These are phyloP conservation scores for Cheilosia urbana DNA, from an alignment of 2,888 invertebrate species.

Conservation along the genomic window DNA sequence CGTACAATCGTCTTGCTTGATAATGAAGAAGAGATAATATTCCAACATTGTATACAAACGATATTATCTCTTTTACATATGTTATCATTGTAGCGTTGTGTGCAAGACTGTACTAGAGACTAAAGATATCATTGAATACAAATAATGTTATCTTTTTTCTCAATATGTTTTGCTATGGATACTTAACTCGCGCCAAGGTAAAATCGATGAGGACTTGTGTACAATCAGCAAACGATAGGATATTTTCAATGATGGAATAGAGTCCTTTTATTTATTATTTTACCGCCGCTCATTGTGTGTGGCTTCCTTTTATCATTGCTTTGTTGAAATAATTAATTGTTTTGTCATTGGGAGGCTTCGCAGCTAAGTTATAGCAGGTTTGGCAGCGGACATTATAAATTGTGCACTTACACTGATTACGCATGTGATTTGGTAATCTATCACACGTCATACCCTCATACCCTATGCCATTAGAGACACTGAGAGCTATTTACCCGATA, in stretches of 20 bases:
- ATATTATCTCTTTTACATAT: too few species aligned
- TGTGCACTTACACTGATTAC: conserved; percentile 50
- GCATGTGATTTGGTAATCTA: conserved; percentile 44
- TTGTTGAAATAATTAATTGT: conserved; percentile 42
- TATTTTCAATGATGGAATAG: conserved; percentile 39
- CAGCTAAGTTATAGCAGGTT: not conserved
- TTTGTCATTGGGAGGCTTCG: not conserved
- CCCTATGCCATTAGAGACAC: conserved; percentile 27
- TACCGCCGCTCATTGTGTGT: conserved; percentile 2
- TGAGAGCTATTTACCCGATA: conserved; percentile 1
- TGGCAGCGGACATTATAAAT: conserved; percentile 17
- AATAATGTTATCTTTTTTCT: too few species aligned
- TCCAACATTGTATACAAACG: too few species aligned
- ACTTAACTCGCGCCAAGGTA: not conserved
- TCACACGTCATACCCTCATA: too few species aligned
- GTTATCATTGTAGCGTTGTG: too few species aligned
- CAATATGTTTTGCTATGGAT: too few species aligned
- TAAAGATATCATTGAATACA: too few species aligned
- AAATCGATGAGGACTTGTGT: conserved; percentile 38
- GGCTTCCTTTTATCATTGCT: conserved; percentile 21
- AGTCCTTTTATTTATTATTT: conserved; percentile 45
- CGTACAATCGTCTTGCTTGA: too few species aligned
- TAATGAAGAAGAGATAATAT: too few species aligned
- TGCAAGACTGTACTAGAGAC: too few species aligned
- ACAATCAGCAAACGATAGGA: not conserved